A percentile compares a stretch with the other conserved stretches of the same genome.
Conservation (phyloP, 2,113 vertebrate species). For the Myotis davidii region DNA sequence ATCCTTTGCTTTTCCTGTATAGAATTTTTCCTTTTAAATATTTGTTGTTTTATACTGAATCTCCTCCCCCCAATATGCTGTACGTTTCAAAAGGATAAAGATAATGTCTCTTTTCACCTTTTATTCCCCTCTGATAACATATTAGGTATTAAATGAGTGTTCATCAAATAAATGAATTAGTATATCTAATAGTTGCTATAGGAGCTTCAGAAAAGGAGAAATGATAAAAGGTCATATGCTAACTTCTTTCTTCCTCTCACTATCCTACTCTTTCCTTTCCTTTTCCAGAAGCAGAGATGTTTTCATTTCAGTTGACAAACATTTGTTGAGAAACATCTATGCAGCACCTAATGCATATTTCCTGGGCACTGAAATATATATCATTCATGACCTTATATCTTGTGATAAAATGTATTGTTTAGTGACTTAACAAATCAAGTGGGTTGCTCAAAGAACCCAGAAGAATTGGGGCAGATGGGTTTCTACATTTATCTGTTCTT, state of each 20-base stretch:
- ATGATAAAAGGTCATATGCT: not conserved
- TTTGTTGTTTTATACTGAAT: not conserved
- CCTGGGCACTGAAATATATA: not conserved
- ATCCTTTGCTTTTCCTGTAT: not conserved
- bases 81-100: not conserved
- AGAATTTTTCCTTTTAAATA: not conserved
- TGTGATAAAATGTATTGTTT: not conserved
- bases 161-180: not conserved
- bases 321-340: conserved; percentile 13
- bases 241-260: not conserved
- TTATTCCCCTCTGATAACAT: not conserved
- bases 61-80: not conserved
- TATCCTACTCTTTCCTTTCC: not conserved
- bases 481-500: conserved; percentile 47
- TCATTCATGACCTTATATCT: not conserved
- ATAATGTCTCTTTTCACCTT: not conserved
- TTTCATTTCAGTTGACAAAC: not conserved
- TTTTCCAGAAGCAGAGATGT: not conserved
- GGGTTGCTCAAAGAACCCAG: not conserved
- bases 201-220: not conserved
- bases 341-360: not conserved
- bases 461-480: not conserved
- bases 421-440: not conserved
- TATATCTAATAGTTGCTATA: not conserved
- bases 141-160: not conserved